These are phyloP conservation scores for Drosophila chauvacae DNA, from an alignment of 1,140 invertebrate species.

Conservation along the genomic window DNA sequence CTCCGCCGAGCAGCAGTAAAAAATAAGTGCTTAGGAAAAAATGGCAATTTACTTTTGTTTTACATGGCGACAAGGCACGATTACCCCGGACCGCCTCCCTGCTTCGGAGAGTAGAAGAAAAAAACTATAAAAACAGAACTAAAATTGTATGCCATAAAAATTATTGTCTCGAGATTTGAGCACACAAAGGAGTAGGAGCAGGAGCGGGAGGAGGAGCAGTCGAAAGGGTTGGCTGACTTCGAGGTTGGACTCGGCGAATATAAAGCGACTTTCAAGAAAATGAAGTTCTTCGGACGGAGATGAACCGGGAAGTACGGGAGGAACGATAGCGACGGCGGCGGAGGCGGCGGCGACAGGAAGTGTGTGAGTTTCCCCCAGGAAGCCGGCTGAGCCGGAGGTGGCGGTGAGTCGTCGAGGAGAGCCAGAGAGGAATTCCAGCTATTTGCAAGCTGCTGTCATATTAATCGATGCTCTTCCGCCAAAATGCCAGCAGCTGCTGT, in stretches of 20 bases:
- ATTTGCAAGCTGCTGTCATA: constrained; percentile 27
- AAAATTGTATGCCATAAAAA: constrained; percentile 77
- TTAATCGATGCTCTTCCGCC: constrained; percentile 20
- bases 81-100: constrained; percentile 6
- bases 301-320: constrained; percentile 11
- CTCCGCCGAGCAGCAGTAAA: constrained; percentile 59
- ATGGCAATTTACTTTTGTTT: constrained; percentile 78
- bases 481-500: constrained; percentile 8
- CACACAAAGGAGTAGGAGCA: constrained; percentile 23
- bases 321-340: neutral
- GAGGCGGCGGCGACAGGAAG: constrained; percentile 13
- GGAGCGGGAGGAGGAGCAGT: neutral
- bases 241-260: constrained; percentile 26
- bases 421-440: constrained; percentile 11
- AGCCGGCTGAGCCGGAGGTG: constrained; percentile 9
- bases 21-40: constrained; percentile 70
- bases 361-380: constrained; percentile 16
- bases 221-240: constrained; percentile 23
- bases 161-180: constrained; percentile 76
- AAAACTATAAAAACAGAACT: constrained; percentile 65
- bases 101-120: constrained; percentile 10
- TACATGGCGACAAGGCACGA: constrained; percentile 57
- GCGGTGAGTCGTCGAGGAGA: neutral
- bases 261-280: constrained; percentile 49
- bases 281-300: constrained; percentile 29